Percentiles rank a stretch among this genome's conserved stretches.
Evolutionary conservation across 2,113 vertebrate species (phyloP).

Genomic region (Psittacus erithacus): DNA sequence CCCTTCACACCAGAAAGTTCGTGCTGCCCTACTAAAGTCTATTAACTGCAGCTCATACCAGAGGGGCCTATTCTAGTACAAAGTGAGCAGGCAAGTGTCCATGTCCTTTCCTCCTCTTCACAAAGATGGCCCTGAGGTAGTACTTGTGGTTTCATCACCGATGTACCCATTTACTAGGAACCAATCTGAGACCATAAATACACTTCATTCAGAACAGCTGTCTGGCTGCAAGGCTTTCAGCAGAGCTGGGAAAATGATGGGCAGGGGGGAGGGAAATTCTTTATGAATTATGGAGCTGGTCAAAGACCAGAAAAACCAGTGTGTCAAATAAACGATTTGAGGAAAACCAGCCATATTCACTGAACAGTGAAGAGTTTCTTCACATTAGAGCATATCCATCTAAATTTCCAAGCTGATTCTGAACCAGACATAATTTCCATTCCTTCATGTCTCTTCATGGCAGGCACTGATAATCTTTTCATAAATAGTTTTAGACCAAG

Average conservation of each 20-base stretch:
- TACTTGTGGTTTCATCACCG: not conserved
- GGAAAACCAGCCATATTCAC: slow-evolving; percentile 17
- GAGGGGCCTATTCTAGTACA: not conserved
- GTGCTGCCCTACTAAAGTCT: not conserved
- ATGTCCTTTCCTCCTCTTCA: not conserved
- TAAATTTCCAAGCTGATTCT: slow-evolving; percentile 45
- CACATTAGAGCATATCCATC: slow-evolving; percentile 2
- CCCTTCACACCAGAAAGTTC: slow-evolving; percentile 11
- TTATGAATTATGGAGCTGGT: slow-evolving; percentile 40
- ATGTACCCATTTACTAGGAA: not conserved
- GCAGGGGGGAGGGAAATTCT: not conserved
- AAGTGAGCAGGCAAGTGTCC: not conserved
- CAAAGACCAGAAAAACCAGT: slow-evolving; percentile 31
- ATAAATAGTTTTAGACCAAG: slow-evolving; percentile 57
- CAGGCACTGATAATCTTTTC: slow-evolving; percentile 54
- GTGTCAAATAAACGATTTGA: slow-evolving; percentile 52
- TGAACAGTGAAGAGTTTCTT: slow-evolving; percentile 46
- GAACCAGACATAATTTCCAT: slow-evolving; percentile 48
- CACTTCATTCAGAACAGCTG: slow-evolving; percentile 22
- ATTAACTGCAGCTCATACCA: not conserved
- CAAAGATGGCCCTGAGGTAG: not conserved
- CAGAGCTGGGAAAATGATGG: slow-evolving; percentile 20
- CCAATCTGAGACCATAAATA: not conserved
- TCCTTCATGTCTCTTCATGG: slow-evolving; percentile 43
- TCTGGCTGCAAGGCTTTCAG: slow-evolving; percentile 34